Evolutionary conservation across 2,113 vertebrate species (phyloP).

Genomic region (Podilymbus podiceps): DNA sequence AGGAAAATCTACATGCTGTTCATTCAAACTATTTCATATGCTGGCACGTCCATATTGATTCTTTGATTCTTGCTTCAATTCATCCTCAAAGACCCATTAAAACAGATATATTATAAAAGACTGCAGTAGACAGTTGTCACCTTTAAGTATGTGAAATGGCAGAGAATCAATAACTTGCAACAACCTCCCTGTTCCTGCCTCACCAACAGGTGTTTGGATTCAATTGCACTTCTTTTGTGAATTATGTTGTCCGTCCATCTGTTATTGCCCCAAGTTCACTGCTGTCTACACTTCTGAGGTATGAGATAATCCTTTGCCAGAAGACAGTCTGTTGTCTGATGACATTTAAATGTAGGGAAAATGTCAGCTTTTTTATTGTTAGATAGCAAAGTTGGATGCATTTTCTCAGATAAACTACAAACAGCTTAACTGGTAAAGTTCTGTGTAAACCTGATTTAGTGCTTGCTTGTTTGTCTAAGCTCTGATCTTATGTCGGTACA

Average conservation of each 20-base stretch:
- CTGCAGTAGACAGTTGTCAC: constrained; percentile 27
- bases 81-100: constrained; percentile 19
- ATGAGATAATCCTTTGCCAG: constrained; percentile 24
- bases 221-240: constrained; percentile 34
- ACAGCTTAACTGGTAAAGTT: constrained; percentile 32
- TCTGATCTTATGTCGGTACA: neutral
- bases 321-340: constrained; percentile 37
- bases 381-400: constrained; percentile 2
- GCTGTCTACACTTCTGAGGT: neutral
- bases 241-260: constrained; percentile 29
- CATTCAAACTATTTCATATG: neutral
- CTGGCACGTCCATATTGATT: neutral
- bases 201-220: constrained; percentile 46
- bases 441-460: constrained; percentile 43
- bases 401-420: constrained; percentile 35
- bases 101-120: neutral
- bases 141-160: constrained; percentile 46
- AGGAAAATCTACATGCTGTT: neutral
- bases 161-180: constrained; percentile 36
- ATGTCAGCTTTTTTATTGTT: constrained; percentile 28
- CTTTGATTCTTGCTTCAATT: neutral
- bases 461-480: constrained; percentile 36
- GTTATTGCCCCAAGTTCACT: constrained; percentile 6
- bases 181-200: constrained; percentile 28
- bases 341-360: constrained; percentile 63